Evolutionary conservation across 2,888 invertebrate genomes (phyloP).

Genomic region (Cosmia pyralina): DNA sequence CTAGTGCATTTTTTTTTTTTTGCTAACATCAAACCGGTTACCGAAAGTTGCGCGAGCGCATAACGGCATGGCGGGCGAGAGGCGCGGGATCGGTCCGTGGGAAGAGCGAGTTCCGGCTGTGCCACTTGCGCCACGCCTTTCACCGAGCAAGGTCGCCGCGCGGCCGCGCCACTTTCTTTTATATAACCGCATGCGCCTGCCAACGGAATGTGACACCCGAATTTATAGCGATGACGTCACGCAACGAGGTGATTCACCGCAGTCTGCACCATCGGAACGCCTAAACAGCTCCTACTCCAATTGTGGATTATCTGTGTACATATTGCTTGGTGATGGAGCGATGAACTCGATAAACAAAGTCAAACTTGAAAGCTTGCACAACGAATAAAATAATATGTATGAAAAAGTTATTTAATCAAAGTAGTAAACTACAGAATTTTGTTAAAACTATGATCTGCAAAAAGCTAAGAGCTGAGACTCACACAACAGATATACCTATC

Average conservation of each 20-base stretch:
- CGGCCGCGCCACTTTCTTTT: conserved; percentile 90
- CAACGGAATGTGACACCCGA: conserved; percentile 87
- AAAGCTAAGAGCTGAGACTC: background rate
- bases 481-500: background rate
- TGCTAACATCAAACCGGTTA: conserved; percentile 79
- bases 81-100: conserved; percentile 83
- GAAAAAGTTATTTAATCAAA: background rate
- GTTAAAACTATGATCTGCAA: background rate
- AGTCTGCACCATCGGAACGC: conserved; percentile 60
- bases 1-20: conserved; percentile 75
- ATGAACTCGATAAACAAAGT: conserved; percentile 1
- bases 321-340: conserved; percentile 36
- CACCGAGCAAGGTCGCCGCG: conserved; percentile 88
- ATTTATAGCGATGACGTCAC: conserved; percentile 87
- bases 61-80: conserved; percentile 75
- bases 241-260: conserved; percentile 81
- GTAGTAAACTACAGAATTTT: background rate
- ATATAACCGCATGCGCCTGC: conserved; percentile 82
- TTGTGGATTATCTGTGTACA: conserved; percentile 46
- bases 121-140: conserved; percentile 88
- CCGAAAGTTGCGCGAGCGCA: conserved; percentile 81
- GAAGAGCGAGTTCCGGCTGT: conserved; percentile 89
- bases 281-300: conserved; percentile 60
- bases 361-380: background rate
- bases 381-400: background rate